Conservation (phyloP, 2,797 vertebrate species). For the Poeciliopsis turneri region DNA sequence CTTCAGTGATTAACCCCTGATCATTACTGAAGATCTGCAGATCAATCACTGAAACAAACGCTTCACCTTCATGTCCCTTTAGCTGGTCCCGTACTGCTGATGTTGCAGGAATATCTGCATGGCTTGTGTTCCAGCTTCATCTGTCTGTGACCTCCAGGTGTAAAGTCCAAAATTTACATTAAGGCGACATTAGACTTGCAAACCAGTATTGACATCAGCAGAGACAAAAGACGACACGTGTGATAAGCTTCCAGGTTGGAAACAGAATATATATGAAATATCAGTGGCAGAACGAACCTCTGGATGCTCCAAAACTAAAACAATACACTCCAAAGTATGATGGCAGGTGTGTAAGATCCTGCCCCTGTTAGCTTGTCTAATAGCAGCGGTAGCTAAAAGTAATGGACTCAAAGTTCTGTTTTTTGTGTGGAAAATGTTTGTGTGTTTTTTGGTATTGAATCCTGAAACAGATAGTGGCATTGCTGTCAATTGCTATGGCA, state of each 20-base stretch:
- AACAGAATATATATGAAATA: neutral
- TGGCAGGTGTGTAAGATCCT: too few species aligned
- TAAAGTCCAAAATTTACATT: neutral
- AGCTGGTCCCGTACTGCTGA: neutral
- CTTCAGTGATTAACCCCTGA: neutral
- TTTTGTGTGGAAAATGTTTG: too few species aligned
- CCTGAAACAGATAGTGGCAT: too few species aligned
- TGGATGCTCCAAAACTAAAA: too few species aligned
- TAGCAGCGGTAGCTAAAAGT: too few species aligned
- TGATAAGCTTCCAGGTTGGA: neutral
- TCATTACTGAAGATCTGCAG: neutral
- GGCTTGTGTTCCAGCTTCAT: neutral
- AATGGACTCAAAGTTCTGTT: too few species aligned
- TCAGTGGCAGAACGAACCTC: too few species aligned
- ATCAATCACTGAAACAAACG: neutral
- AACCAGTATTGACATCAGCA: neutral
- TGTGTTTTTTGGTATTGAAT: too few species aligned
- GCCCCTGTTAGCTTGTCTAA: too few species aligned
- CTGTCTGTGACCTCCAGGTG: neutral
- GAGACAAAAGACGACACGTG: neutral
- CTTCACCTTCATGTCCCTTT: slow-evolving; percentile 6
- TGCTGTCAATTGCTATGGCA: too few species aligned
- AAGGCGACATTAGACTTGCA: slow-evolving; percentile 3
- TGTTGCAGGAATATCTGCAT: neutral
- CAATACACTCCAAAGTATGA: too few species aligned